phyloP scores from a whole-genome alignment of 2,888 invertebrate species.

The Suillia variegata region DNA sequence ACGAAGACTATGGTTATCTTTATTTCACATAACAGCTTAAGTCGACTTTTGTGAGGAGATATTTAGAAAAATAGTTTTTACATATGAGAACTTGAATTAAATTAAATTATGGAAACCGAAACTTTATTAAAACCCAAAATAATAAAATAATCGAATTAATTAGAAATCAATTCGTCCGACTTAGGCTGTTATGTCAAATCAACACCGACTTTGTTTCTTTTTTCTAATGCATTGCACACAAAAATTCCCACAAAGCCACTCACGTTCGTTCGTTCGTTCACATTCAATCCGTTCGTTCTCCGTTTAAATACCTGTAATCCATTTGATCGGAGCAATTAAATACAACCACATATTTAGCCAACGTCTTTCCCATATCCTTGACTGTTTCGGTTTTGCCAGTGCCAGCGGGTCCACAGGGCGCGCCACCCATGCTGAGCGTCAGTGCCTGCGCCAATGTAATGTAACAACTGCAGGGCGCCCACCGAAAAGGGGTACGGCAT shows the following conservation, averaged over 20 bases:
- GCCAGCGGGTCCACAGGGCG: slow-evolving; percentile 96
- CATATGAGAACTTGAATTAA: neutral
- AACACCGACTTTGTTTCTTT: no score
- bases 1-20: no score
- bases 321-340: slow-evolving; percentile 99
- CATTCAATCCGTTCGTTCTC: no score
- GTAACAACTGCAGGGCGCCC: slow-evolving; percentile 85
- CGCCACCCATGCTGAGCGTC: slow-evolving; percentile 95
- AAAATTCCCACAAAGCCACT: slow-evolving; percentile 1
- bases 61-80: no score
- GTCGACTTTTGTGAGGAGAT: no score
- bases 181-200: no score
- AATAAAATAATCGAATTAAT: neutral
- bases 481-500: no score
- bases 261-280: neutral
- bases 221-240: no score
- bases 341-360: slow-evolving; percentile 95
- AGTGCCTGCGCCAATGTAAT: slow-evolving; percentile 95
- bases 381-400: slow-evolving; percentile 98
- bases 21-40: no score
- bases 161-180: no score
- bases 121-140: neutral
- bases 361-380: slow-evolving; percentile 97
- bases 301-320: slow-evolving; percentile 75
- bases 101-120: neutral